Evolutionary conservation across 2,888 invertebrate species (phyloP).

Genomic region (Resseliella maxima): DNA sequence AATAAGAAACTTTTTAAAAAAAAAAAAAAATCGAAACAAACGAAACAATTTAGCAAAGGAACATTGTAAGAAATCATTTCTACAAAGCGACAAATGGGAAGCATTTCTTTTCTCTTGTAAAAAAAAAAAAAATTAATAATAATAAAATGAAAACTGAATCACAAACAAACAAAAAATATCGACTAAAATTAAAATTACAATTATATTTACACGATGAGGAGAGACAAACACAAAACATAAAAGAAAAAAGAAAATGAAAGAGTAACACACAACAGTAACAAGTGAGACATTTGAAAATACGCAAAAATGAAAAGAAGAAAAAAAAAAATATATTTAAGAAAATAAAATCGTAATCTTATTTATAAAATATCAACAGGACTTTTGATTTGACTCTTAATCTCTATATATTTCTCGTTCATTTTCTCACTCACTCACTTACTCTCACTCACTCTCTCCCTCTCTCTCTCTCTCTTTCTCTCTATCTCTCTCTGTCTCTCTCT

Average conservation of each 20-base stretch:
- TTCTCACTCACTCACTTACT: neutral
- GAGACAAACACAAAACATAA: neutral
- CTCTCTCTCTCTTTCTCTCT: no score
- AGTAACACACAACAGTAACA: neutral
- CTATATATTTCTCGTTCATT: neutral
- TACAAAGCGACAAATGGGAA: slow-evolving; percentile 34
- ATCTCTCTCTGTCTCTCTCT: no score
- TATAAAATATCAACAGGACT: slow-evolving; percentile 50
- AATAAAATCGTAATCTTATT: slow-evolving; percentile 47
- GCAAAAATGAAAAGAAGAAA: neutral
- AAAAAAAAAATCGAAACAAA: neutral
- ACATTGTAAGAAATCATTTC: slow-evolving; percentile 47
- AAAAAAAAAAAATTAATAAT: neutral
- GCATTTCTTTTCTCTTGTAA: neutral
- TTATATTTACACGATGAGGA: neutral
- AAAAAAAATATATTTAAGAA: slow-evolving; percentile 30
- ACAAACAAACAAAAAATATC: neutral
- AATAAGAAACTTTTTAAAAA: neutral
- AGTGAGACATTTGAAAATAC: slow-evolving; percentile 7
- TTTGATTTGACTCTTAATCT: slow-evolving; percentile 9
- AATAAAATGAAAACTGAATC: neutral
- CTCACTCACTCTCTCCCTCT: no score
- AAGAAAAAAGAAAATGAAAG: neutral
- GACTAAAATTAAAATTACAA: no score
- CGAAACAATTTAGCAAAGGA: neutral